A percentile compares a stretch with the other conserved stretches of the same genome.
Conservation (phyloP, 1,140 invertebrate genomes). For the Lordiphosa mommai region DNA sequence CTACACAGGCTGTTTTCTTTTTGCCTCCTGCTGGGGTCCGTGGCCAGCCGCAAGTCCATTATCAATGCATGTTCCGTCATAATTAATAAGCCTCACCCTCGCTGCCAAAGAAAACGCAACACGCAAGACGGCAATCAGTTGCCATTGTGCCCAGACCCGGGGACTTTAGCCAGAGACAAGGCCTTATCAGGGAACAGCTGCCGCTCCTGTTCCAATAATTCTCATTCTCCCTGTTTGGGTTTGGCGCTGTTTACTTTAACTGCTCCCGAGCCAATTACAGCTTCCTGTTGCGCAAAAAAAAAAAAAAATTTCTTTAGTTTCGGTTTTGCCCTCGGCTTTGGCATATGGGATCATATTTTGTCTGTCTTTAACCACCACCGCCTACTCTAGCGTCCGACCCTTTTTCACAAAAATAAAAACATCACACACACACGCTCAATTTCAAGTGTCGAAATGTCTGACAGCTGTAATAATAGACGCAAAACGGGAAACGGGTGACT, state of each 20-base stretch:
- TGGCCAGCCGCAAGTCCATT: slow-evolving; percentile 38
- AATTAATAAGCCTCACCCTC: slow-evolving; percentile 68
- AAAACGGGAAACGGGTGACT: slow-evolving; percentile 31
- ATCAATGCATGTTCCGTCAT: slow-evolving; percentile 73
- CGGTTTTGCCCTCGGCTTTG: slow-evolving; percentile 21
- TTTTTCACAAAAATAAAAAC: slow-evolving; percentile 50
- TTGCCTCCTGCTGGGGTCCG: slow-evolving; percentile 12
- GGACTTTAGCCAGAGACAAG: too few species aligned
- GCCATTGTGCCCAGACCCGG: slow-evolving; percentile 34
- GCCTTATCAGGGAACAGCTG: slow-evolving; percentile 63
- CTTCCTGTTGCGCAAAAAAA: slow-evolving; percentile 60
- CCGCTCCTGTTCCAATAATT: slow-evolving; percentile 28
- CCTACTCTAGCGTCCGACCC: slow-evolving; percentile 17
- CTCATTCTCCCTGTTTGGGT: slow-evolving; percentile 17
- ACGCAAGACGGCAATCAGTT: slow-evolving; percentile 71
- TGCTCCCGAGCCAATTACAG: slow-evolving; percentile 59
- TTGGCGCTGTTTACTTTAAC: slow-evolving; percentile 43
- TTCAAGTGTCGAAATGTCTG: slow-evolving; percentile 71
- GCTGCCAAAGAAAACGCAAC: slow-evolving; percentile 7
- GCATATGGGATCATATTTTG: slow-evolving; percentile 34
- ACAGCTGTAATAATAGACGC: slow-evolving; percentile 71
- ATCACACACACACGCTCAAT: slow-evolving; percentile 60
- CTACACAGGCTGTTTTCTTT: too few species aligned
- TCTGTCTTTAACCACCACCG: slow-evolving; percentile 11
- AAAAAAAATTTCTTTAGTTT: slow-evolving; percentile 38